phyloP scores from a whole-genome alignment of 1,140 invertebrate genomes.

The Ephestia elutella region DNA sequence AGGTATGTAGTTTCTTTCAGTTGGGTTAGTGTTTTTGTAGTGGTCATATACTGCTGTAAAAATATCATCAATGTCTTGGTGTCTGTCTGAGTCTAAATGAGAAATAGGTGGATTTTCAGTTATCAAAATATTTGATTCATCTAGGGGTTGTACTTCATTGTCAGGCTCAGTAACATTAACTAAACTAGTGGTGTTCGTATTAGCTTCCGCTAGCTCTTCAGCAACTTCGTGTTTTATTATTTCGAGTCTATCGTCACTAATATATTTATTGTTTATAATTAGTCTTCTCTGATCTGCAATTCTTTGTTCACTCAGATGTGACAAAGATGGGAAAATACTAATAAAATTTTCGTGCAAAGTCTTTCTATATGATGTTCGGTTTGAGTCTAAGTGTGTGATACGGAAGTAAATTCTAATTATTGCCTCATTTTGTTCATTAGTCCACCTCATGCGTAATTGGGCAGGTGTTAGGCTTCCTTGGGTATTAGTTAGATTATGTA shows the following conservation, averaged over 20 bases:
- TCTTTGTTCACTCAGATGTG: conserved; percentile 23
- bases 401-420: too few species aligned
- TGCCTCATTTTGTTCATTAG: too few species aligned
- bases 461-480: too few species aligned
- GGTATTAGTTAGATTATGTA: too few species aligned
- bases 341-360: conserved; percentile 21
- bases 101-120: neutral
- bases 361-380: conserved; percentile 22
- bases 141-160: neutral
- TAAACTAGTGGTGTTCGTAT: neutral
- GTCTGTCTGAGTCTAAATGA: neutral
- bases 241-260: conserved; percentile 11
- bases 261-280: conserved; percentile 24
- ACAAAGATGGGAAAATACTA: conserved; percentile 11
- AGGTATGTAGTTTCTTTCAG: conserved; percentile 21
- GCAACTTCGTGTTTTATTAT: conserved; percentile 16
- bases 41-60: neutral
- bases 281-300: conserved; percentile 24
- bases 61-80: neutral
- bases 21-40: conserved; percentile 12
- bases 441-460: too few species aligned
- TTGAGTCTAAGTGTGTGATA: conserved; percentile 13
- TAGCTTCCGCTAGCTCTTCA: neutral
- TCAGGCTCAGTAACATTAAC: neutral
- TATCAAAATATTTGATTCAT: neutral